Evolutionary conservation across 35 echinoderm and acorn worm genomes (phyloP), one percentile per base, ranked within the genome.

Genomic region (Anneissia japonica): DNA sequence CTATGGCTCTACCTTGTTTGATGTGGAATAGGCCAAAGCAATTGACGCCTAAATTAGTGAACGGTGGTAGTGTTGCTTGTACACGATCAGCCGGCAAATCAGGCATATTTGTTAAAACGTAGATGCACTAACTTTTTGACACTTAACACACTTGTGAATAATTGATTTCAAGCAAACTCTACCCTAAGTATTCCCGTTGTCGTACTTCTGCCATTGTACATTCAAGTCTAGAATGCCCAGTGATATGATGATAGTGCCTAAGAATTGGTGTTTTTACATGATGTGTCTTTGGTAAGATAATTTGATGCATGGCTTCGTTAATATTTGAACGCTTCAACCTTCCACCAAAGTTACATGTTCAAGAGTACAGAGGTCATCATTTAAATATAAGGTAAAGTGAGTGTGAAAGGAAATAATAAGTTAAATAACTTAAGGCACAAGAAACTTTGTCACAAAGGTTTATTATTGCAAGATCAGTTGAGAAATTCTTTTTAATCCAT

Each of bases 171-270:
- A 56, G 12, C n/a, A n/a, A 28, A 32, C 39, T 26, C 82, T 37
- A 10, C 38, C 82, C 46, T 43, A 46, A 32, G 46, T 16, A 46
- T 46, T 83, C 82, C 82, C 39, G 35, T 23, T 83, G 19, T n/a
- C 39, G 82, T 23, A 83, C 34, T 43, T 83, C 46, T 23, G 82
- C 46, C 12, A 83, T 37, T 26, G 82, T 83, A 12, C 37, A 14
- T 41, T 83, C 46, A n/a, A 14, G 26, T 55, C 82, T 43, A 23
- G 46, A 46, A 46, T 83, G 82, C 12, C 82, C 82, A 26, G 82
- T 56, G 28, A n/a, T 0, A 5, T 11, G 26, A 34, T 83, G 82
- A 28, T 46, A 46, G 33, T 83, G 38, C 30, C 46, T 41, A 6
- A 83, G 21, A 26, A 83, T 83, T 45, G 55, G 33, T 23, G 82